Percentiles rank a stretch among this genome's conserved stretches.
These are phyloP conservation scores for Acrocephalus kingi DNA, from an alignment of 2,113 vertebrate species.

Conservation along the genomic window DNA sequence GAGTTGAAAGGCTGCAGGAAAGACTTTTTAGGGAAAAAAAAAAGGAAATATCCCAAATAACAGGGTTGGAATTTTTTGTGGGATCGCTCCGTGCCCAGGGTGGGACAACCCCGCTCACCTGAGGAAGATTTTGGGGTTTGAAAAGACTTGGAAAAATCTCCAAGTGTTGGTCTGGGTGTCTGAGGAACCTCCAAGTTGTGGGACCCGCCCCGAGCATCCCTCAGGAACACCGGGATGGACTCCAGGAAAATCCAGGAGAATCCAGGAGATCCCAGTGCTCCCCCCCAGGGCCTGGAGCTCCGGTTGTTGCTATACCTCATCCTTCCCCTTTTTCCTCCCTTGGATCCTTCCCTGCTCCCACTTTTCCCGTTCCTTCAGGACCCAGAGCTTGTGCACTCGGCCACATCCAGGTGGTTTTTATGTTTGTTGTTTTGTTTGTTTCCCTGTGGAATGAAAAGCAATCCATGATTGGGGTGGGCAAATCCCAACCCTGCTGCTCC, in stretches of 20 bases:
- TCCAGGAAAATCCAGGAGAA: background rate
- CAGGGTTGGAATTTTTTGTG: background rate
- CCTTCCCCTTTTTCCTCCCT: background rate
- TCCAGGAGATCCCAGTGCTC: background rate
- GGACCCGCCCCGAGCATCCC: background rate
- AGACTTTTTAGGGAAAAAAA: accelerated
- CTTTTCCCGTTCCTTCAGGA: background rate
- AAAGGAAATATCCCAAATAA: background rate
- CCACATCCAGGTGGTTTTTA: background rate
- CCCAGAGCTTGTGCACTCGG: conserved; percentile 17
- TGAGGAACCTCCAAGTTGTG: background rate
- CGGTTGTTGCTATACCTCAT: conserved; percentile 58
- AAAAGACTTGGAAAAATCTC: background rate
- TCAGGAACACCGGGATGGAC: background rate
- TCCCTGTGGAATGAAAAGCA: conserved; percentile 26
- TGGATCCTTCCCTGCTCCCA: background rate
- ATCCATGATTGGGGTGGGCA: accelerated
- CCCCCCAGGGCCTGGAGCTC: background rate
- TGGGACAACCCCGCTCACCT: accelerated
- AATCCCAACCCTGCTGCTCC: background rate
- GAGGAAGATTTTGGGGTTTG: background rate
- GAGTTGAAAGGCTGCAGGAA: background rate
- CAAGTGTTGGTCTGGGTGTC: background rate
- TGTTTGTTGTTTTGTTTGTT: background rate
- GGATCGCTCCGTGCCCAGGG: background rate